These are phyloP conservation scores for Danio albolineatus DNA, from an alignment of 2,797 vertebrate species.

Conservation along the genomic window DNA sequence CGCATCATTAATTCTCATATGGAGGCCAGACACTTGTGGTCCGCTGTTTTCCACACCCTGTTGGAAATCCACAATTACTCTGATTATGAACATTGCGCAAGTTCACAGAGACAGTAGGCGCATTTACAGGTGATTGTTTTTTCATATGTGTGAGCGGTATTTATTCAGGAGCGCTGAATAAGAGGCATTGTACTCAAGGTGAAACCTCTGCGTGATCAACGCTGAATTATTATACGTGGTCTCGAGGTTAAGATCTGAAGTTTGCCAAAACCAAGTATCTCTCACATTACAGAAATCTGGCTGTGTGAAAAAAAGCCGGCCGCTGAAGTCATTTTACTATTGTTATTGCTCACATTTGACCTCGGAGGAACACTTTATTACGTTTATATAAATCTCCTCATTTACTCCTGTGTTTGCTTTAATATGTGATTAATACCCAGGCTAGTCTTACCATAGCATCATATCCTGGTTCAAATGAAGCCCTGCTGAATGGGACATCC, in stretches of 20 bases:
- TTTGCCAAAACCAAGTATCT: conserved; percentile 38
- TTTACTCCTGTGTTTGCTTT: conserved; percentile 22
- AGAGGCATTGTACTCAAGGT: conserved; percentile 49
- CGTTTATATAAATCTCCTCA: conserved; percentile 29
- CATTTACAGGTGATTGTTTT: conserved; percentile 57
- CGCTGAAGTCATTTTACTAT: conserved; percentile 33
- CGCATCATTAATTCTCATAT: conserved; percentile 64
- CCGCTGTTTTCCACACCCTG: conserved; percentile 44
- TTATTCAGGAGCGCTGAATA: conserved; percentile 56
- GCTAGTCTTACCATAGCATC: conserved; percentile 19
- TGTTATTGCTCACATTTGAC: conserved; percentile 5
- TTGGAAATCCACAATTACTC: conserved; percentile 58
- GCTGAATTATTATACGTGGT: conserved; percentile 41
- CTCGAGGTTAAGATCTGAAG: conserved; percentile 36
- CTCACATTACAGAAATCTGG: conserved; percentile 16
- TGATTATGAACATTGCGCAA: conserved; percentile 56
- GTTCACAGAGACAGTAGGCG: conserved; percentile 50
- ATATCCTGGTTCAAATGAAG: conserved; percentile 18
- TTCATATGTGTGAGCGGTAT: conserved; percentile 48
- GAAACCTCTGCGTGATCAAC: conserved; percentile 49
- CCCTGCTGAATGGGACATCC: conserved; percentile 19
- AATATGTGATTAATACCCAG: conserved; percentile 23
- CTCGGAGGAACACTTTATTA: conserved; percentile 19
- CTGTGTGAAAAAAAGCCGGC: conserved; percentile 31
- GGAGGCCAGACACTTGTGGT: conserved; percentile 62